Percentiles rank a stretch among this genome's conserved stretches.
These are phyloP conservation scores for Trialeurodes vaporariorum DNA, from an alignment of 1,140 invertebrate species.

Conservation along the genomic window DNA sequence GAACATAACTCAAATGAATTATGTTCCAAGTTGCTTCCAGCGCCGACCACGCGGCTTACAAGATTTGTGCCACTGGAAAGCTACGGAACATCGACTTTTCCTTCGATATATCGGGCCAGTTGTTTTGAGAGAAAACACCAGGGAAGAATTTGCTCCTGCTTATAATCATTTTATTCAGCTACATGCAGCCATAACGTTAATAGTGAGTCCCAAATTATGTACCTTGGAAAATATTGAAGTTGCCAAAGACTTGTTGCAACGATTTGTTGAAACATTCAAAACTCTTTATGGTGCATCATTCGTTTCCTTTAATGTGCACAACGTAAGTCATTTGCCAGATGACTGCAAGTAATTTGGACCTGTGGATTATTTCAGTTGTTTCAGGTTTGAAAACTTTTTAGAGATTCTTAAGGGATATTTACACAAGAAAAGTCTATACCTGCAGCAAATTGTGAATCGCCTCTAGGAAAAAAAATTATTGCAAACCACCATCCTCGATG, in stretches of 20 bases:
- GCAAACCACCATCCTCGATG: no score
- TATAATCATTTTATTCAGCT: slow-evolving; percentile 16
- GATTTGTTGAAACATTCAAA: slow-evolving; percentile 12
- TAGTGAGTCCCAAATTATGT: slow-evolving; percentile 1
- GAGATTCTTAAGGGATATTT: no score
- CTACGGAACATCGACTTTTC: slow-evolving; percentile 38
- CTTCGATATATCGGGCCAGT: slow-evolving; percentile 35
- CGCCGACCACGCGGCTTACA: slow-evolving; percentile 28
- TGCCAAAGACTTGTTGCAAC: slow-evolving; percentile 7
- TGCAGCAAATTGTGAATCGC: no score
- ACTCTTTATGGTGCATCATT: slow-evolving; percentile 17
- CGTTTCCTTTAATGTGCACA: slow-evolving; percentile 26
- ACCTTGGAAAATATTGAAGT: slow-evolving; percentile 1
- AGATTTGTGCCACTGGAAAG: slow-evolving; percentile 35
- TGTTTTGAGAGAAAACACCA: slow-evolving; percentile 25
- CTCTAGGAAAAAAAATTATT: no score
- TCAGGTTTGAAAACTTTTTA: no score
- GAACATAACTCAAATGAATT: not conserved
- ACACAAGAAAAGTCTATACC: no score
- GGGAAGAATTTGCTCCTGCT: slow-evolving; percentile 1
- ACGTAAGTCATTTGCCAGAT: slow-evolving; percentile 31
- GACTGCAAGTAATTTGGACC: slow-evolving; percentile 32
- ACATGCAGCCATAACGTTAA: slow-evolving; percentile 11
- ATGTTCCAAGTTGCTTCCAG: slow-evolving; percentile 25
- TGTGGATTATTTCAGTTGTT: not conserved